Conservation (phyloP, 1,140 invertebrate species). For the Brachionus plicatilis region DNA sequence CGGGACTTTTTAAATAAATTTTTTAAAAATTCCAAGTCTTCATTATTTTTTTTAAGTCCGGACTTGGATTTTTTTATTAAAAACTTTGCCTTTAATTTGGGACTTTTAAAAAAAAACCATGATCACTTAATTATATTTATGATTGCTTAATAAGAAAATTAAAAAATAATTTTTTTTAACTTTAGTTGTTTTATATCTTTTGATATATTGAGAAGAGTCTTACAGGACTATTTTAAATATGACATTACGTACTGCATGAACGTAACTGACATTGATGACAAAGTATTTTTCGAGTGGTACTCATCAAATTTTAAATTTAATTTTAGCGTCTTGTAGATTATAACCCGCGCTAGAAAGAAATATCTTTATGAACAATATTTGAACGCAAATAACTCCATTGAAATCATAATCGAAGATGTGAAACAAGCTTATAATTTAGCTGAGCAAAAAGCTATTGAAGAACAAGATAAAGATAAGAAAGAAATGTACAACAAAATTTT, state of each 20-base stretch:
- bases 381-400: not conserved
- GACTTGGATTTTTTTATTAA: too few relatives aligned
- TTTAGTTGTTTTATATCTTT: slow-evolving; percentile 93
- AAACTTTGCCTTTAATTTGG: too few relatives aligned
- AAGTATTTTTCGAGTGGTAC: slow-evolving; percentile 57
- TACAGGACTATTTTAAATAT: slow-evolving; percentile 90
- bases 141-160: too few relatives aligned
- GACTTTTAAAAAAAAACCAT: too few relatives aligned
- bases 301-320: not conserved
- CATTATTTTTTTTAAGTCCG: too few relatives aligned
- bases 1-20: too few relatives aligned
- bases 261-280: slow-evolving; percentile 97
- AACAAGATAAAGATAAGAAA: slow-evolving; percentile 43
- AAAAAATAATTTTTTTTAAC: not conserved
- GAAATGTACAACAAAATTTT: slow-evolving; percentile 41
- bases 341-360: slow-evolving; percentile 85
- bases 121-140: too few relatives aligned
- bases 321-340: slow-evolving; percentile 62
- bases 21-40: too few relatives aligned
- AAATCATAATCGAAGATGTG: slow-evolving; percentile 46
- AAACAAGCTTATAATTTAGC: slow-evolving; percentile 62
- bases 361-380: slow-evolving; percentile 78
- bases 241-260: slow-evolving; percentile 96
- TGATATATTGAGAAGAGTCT: slow-evolving; percentile 86
- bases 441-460: slow-evolving; percentile 44